Base-by-base conservation (phyloP, 37 sponge, comb jelly and placozoan genomes). In the Tethya wilhelma region DNA sequence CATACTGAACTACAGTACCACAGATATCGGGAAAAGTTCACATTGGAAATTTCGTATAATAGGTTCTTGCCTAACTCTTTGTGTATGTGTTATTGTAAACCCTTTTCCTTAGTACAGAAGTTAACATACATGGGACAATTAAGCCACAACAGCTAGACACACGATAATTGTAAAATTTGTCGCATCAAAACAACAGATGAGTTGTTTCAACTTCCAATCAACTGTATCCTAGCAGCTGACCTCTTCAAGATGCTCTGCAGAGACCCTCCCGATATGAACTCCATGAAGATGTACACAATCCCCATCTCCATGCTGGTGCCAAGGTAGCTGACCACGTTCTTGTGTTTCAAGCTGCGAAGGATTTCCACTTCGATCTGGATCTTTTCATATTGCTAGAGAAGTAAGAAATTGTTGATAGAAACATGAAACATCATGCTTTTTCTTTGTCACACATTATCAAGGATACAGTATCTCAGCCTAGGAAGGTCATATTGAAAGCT, bases 201-300 rank as follows among this genome's bases (percentile, higher is more conserved):
- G n/a, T n/a, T n/a, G 14, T 49, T 14, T 49, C 53, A 19, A 9
- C 14, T 14, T 49, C 14, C 53, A 49, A 19, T 14, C 14, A 9
- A 19, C 53, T 49, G 14, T 49, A 9, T 49, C 53, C 14, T 14
- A 49, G 14, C 8, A 25, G 9, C 68, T 41, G 17, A 93, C 96
- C 90, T 77, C 44, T 90, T 89, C 37, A 95, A 70, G 4, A 93
- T 66, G 39, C 84, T 87, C 81, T 84, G 84, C 4, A 96, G 58
- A 0, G 96, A 90, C 0, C 96, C 96, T 58, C 96, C 96, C 3
- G 96, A 57, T n/a, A 96, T 77, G 65, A 69, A 93, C 60, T 96
- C 93, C 96, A 96, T 96, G 75, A 96, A 96, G 67, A 96, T 96
- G 60, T 84, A 90, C 30, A 96, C 91, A 2, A 56, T 74, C 0